Base-by-base conservation (phyloP, 2,797 vertebrate species). In the Acanthopagrus latus region DNA sequence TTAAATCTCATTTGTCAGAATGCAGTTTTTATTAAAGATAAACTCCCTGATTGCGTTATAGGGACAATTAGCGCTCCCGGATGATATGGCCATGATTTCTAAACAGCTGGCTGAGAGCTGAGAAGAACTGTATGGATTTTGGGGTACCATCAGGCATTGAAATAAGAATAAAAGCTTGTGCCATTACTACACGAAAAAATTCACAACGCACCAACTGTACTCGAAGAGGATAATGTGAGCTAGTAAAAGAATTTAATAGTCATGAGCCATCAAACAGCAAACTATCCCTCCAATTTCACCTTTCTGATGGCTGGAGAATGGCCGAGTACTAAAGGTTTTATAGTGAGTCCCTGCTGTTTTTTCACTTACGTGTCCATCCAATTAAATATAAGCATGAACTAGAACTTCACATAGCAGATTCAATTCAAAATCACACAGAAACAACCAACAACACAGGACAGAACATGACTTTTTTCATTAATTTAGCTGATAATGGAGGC, bases 21-120 rank as follows among this genome's bases (percentile, higher is more conserved):
- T 76, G 25, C 52, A 44, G 4, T 50, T 81, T 75, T 77, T 75
- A 76, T 78, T 57, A 57, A 75, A 83, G 60, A 83, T 63, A 29
- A 86, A 71, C 23, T 25, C 25, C 41, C 43, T 44, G 33, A 57
- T 58, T 71, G 70, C 64, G 27, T 44, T 47, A n/a, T 10, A 1
- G 23, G 58, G 80, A 23, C 41, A 60, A 57, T 82, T 27, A 71
- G 25, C 1, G 0, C 20, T 66, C 14, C 48, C 9, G 41, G 50
- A 77, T 55, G 43, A 21, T 33, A 47, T 25, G 12, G 3, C 6
- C 1, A 1, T 73, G 6, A 60, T 48, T 72, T 62, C 7, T 66
- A 18, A 70, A 38, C 9, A 47, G 7, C 0, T 8, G 43, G 46
- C 44, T 0, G 0, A 55, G 14, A 38, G 25, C 44, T 48, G 20